Conservation (phyloP, 2,797 vertebrate genomes). For the Enteromius mattozi region DNA sequence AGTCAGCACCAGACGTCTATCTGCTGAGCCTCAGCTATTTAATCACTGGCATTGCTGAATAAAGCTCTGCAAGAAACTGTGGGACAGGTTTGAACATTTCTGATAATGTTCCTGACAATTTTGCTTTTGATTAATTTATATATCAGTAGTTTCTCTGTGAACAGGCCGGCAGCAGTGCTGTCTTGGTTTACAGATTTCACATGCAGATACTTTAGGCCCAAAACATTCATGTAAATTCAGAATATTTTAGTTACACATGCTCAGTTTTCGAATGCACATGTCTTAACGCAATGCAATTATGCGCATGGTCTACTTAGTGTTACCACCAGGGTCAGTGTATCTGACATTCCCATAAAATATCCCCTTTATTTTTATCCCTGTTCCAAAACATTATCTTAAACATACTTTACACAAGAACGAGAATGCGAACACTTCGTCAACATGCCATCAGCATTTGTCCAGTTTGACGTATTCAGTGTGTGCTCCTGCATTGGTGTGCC, state of each 20-base stretch:
- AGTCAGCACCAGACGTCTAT: slow-evolving; percentile 17
- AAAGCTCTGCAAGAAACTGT: neutral
- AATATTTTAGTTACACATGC: neutral
- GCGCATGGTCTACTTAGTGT: neutral
- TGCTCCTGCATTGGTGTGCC: neutral
- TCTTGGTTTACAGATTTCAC: neutral
- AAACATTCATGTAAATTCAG: neutral
- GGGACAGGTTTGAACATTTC: slow-evolving; percentile 1
- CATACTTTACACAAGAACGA: neutral
- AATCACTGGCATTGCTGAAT: neutral
- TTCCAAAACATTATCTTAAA: neutral
- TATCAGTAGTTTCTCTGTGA: neutral
- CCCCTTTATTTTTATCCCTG: neutral
- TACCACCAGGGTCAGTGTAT: neutral
- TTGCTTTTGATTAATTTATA: slow-evolving; percentile 1
- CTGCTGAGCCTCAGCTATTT: slow-evolving; percentile 28
- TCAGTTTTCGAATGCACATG: neutral
- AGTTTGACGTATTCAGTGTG: neutral
- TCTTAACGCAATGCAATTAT: neutral
- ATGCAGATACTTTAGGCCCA: neutral
- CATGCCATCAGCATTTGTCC: neutral
- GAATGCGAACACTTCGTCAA: neutral
- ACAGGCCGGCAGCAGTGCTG: neutral
- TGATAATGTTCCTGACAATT: neutral
- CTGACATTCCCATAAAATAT: neutral